Evolutionary conservation across 2,797 vertebrate genomes (phyloP).

Genomic region (Thamnophis elegans): DNA sequence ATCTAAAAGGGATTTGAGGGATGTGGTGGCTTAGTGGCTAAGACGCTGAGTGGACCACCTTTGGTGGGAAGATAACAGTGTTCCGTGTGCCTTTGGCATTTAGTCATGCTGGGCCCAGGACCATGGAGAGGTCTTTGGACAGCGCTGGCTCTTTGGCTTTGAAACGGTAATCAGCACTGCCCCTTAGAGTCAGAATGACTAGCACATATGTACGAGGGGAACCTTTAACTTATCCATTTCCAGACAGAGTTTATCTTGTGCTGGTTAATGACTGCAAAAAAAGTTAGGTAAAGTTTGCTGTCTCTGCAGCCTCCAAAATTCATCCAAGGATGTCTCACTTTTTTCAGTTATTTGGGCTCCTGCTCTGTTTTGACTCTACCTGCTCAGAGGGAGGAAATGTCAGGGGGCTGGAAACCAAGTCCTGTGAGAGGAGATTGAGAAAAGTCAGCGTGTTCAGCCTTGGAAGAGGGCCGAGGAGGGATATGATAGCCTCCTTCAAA

Average conservation of each 20-base stretch:
- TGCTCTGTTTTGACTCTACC: background rate
- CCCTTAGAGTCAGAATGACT: too few relatives aligned
- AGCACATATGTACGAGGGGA: too few relatives aligned
- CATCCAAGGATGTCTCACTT: background rate
- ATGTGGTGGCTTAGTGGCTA: too few relatives aligned
- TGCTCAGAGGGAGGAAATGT: background rate
- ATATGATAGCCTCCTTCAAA: background rate
- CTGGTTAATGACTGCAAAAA: background rate
- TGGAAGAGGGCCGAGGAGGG: background rate
- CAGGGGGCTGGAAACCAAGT: background rate
- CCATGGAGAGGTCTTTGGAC: too few relatives aligned
- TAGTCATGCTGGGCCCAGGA: too few relatives aligned
- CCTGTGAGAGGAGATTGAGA: background rate
- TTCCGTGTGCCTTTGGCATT: too few relatives aligned
- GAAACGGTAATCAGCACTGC: too few relatives aligned
- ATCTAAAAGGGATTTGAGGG: too few relatives aligned
- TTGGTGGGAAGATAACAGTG: too few relatives aligned
- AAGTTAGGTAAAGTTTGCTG: background rate
- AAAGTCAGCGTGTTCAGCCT: background rate
- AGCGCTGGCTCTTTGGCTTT: too few relatives aligned
- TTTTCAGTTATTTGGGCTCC: background rate
- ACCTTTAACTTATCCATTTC: too few relatives aligned
- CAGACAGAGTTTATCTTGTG: background rate
- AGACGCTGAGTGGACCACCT: too few relatives aligned
- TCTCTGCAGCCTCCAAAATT: background rate